These are phyloP conservation scores for Sebastes iracundus DNA, from an alignment of 2,797 vertebrate species.

Conservation along the genomic window DNA sequence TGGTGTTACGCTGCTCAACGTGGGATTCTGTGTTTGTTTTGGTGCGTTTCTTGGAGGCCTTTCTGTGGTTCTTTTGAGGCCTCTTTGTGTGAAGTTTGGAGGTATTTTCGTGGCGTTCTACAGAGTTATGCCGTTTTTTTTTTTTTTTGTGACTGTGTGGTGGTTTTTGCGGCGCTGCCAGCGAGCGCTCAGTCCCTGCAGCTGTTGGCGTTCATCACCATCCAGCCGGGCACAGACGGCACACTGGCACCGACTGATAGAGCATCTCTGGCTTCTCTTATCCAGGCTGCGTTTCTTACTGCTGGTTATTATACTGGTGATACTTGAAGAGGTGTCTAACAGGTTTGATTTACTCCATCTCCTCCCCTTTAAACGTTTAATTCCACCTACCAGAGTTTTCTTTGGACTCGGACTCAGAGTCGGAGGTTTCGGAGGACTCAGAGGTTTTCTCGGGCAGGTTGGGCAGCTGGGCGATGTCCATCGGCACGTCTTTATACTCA, in stretches of 20 bases:
- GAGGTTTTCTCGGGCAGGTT: conserved; percentile 96
- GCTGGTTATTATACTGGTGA: background rate
- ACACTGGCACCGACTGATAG: conserved; percentile 47
- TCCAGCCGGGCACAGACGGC: conserved; percentile 27
- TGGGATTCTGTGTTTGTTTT: background rate
- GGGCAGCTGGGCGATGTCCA: conserved; percentile 96
- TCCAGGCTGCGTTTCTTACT: background rate
- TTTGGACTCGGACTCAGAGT: conserved; percentile 98
- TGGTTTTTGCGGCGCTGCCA: conserved; percentile 26
- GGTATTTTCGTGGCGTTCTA: background rate
- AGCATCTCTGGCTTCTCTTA: conserved; percentile 34
- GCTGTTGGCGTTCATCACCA: conserved; percentile 40
- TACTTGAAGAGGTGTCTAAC: background rate
- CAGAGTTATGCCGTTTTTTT: background rate
- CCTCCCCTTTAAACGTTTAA: background rate
- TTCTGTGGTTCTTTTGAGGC: background rate
- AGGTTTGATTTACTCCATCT: background rate
- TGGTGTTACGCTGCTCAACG: background rate
- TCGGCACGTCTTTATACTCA: conserved; percentile 96
- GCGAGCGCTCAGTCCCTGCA: conserved; percentile 39
- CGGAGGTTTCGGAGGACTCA: conserved; percentile 95
- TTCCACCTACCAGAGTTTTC: conserved; percentile 92
- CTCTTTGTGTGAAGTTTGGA: background rate
- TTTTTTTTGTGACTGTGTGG: conserved; percentile 16
- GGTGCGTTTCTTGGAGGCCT: background rate